Evolutionary conservation across 2,888 invertebrate genomes (phyloP), one percentile per base, ranked within the genome.

Genomic region (Frankliniella fusca): DNA sequence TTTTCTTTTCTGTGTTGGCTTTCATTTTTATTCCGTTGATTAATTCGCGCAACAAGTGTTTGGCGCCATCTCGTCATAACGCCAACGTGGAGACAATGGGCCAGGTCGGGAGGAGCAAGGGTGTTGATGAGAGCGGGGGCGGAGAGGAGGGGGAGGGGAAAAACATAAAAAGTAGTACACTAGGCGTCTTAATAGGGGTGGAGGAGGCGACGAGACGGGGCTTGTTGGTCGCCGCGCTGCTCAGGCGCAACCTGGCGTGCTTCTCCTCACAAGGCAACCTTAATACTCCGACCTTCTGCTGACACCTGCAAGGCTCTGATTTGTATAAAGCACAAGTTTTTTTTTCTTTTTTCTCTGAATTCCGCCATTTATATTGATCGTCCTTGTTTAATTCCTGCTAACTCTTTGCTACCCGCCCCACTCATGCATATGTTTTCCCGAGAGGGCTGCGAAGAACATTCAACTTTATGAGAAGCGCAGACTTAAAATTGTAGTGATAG

Each of bases 1-100:
- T 76, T 76, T 76, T 23, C 27, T 76, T 76, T n/a, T 76, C 70
- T 23, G 70, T 23, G n/a, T 12, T 23, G 70, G 23, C 70, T 27
- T 76, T 38, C 38, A 76, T 76, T 76, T 76, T 76, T 76, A 76
- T 76, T 76, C 70, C 70, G 70, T 23, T 76, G 70, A 76, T 76
- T 76, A 76, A 76, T 76, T 76, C 23, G 70, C 23, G 70, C 70
- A 76, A 76, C 70, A 76, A 76, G 70, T 76, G 70, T 76, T 76
- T 76, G 70, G 70, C 70, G 70, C 70, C 70, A 27, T 27, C 70
- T 76, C 70, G 70, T 76, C 70, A 76, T 76, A 76, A 76, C 27
- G 70, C 70, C 70, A 76, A 27, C 27, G 27, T 27, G 70, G 70
- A 76, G 70, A 76, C 70, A 76, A 76, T 76, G 70, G 70, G 23